Evolutionary conservation across 2,113 vertebrate species (phyloP).

Genomic region (Lucifuga dentata): DNA sequence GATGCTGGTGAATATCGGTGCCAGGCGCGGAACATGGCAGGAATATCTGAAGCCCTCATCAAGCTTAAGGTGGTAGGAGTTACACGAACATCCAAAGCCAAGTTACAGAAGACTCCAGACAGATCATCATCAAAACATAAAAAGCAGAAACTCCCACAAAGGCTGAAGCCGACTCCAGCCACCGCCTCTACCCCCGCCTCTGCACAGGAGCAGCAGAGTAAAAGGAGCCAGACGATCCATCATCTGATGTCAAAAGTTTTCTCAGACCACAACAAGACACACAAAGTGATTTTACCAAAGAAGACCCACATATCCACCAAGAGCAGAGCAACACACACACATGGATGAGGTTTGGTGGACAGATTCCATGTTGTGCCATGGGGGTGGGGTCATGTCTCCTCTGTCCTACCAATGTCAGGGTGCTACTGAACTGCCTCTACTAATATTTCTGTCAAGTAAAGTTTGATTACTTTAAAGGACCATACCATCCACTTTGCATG

Average conservation of each 20-base stretch:
- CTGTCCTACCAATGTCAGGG: too few relatives aligned
- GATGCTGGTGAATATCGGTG: slow-evolving; percentile 95
- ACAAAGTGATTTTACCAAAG: slow-evolving; percentile 11
- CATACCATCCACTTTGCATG: too few relatives aligned
- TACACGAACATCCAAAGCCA: slow-evolving; percentile 70
- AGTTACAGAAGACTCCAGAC: slow-evolving; percentile 40
- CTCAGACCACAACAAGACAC: neutral
- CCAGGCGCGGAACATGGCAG: slow-evolving; percentile 92
- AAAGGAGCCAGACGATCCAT: slow-evolving; percentile 22
- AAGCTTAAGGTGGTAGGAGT: slow-evolving; percentile 88
- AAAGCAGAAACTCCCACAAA: too few relatives aligned
- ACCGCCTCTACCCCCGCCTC: neutral
- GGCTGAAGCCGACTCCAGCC: slow-evolving; percentile 4
- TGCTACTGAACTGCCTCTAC: too few relatives aligned
- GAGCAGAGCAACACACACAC: too few relatives aligned
- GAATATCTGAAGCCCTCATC: slow-evolving; percentile 89
- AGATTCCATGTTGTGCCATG: too few relatives aligned
- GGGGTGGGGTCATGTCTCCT: too few relatives aligned
- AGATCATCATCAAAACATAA: slow-evolving; percentile 45
- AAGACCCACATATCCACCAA: neutral
- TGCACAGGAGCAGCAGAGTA: slow-evolving; percentile 16
- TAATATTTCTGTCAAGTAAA: too few relatives aligned
- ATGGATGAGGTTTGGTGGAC: too few relatives aligned
- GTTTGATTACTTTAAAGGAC: too few relatives aligned
- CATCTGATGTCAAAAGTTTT: slow-evolving; percentile 6